Conservation (phyloP, 2,888 invertebrate genomes). For the Drosophila limbata region DNA sequence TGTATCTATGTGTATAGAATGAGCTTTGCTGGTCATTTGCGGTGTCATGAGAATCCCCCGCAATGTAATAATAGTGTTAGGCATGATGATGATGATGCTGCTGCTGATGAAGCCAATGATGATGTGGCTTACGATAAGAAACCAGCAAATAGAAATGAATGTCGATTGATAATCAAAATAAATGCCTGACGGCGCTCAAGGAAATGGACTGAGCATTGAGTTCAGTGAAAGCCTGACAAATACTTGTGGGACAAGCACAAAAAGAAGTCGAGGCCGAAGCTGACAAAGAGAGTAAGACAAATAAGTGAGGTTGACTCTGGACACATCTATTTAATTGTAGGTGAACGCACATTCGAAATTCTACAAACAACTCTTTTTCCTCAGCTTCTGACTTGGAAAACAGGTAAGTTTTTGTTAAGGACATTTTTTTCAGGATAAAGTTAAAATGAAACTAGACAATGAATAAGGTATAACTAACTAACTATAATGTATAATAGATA, state of each 20-base stretch:
- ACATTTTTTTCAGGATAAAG: no score
- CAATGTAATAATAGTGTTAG: conserved; percentile 7
- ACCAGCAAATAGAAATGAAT: conserved; percentile 84
- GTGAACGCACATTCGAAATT: neutral
- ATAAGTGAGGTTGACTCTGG: neutral
- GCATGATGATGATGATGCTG: conserved; percentile 14
- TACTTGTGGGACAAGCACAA: conserved; percentile 12
- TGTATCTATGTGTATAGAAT: conserved; percentile 1
- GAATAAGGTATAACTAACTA: no score
- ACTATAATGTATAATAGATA: no score
- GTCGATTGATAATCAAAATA: conserved; percentile 85
- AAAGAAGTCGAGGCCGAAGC: neutral
- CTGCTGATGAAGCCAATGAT: conserved; percentile 21
- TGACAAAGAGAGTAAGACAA: neutral
- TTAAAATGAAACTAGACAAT: no score
- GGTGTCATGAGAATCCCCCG: conserved; percentile 31
- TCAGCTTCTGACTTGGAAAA: no score
- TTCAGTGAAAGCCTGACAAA: conserved; percentile 48
- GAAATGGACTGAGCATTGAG: conserved; percentile 1
- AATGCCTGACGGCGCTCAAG: conserved; percentile 71
- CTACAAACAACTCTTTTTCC: no score
- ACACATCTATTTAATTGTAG: neutral
- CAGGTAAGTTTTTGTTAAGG: no score
- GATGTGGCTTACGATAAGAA: conserved; percentile 75
- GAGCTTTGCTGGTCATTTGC: conserved; percentile 64